Base-by-base conservation (phyloP, 2,888 invertebrate genomes). In the Nudaria mundana region DNA sequence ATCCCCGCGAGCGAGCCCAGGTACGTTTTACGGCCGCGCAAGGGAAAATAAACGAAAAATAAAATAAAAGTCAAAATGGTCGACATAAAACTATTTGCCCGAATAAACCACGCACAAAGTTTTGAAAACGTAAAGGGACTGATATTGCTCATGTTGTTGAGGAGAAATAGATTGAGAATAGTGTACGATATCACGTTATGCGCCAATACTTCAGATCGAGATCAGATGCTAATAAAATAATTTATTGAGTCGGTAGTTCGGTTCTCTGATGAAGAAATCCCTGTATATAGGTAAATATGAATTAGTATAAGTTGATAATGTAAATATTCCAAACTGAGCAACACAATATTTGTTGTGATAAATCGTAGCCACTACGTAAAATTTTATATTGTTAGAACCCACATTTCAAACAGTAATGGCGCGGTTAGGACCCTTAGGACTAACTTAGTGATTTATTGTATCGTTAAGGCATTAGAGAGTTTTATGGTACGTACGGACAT, bases 1-100 rank as follows among this genome's bases (percentile, higher is more conserved):
- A 84, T 85, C 84, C 84, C 83, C 80, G 82, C 77, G 73, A 81
- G 83, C 78, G 77, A 71, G 69, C 78, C 76, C 87, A 85, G 87
- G 87, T 87, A 88, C 81, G 81, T 84, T 88, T 88, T 88, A 88
- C 75, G 86, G 80, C 84, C 83, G 84, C 79, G 74, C 81, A 73
- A 84, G 81, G 82, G 83, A 86, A 86, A 85, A 87, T 88, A 85
- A 87, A 87, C 86, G 85, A 87, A 88, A 87, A 87, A 85, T 85
- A 86, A 88, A 88, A 87, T 86, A 86, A 87, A 88, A 87, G 85
- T 87, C 81, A 85, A 85, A 86, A 85, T 83, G 84, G 83, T 72
- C 67, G 66, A 77, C 84, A 83, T 87, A 87, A 87, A 87, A 86
- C 86, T 87, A 86, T 85, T 84, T 83, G 72, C 74, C 64, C 69